A percentile compares a stretch with the other conserved stretches of the same genome.
Evolutionary conservation across 2,113 vertebrate species (phyloP).

Genomic region (Athene noctua): DNA sequence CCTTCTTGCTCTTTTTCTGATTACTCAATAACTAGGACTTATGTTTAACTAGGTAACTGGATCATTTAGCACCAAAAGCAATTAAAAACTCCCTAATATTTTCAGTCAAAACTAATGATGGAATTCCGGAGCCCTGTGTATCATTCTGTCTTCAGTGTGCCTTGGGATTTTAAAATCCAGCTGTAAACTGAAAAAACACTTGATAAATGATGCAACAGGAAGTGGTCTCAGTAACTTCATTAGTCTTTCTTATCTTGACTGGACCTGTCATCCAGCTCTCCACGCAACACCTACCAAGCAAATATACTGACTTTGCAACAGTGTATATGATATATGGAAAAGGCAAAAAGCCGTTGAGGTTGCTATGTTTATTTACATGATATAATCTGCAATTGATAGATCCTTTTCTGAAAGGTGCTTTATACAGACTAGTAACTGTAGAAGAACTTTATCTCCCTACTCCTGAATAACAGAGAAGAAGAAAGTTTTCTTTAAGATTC

Average conservation of each 20-base stretch:
- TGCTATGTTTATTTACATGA: neutral
- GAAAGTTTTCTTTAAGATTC: neutral
- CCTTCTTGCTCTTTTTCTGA: neutral
- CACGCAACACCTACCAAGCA: neutral
- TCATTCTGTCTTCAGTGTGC: neutral
- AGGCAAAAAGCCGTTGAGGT: neutral
- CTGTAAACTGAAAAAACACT: neutral
- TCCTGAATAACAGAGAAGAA: neutral
- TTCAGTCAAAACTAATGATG: neutral
- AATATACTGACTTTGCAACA: neutral
- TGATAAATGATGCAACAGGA: neutral
- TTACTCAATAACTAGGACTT: neutral
- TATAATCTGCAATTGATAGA: neutral
- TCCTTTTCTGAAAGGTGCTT: neutral
- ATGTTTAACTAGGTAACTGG: neutral
- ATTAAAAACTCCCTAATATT: neutral
- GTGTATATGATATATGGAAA: neutral
- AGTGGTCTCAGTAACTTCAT: neutral
- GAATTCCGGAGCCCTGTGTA: neutral
- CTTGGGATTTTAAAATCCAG: neutral
- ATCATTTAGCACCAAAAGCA: neutral
- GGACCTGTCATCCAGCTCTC: neutral
- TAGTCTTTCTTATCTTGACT: neutral
- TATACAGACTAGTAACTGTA: neutral
- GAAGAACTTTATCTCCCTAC: neutral